phyloP scores from a whole-genome alignment of 1,140 invertebrate genomes.

The Nautilus pompilius region DNA sequence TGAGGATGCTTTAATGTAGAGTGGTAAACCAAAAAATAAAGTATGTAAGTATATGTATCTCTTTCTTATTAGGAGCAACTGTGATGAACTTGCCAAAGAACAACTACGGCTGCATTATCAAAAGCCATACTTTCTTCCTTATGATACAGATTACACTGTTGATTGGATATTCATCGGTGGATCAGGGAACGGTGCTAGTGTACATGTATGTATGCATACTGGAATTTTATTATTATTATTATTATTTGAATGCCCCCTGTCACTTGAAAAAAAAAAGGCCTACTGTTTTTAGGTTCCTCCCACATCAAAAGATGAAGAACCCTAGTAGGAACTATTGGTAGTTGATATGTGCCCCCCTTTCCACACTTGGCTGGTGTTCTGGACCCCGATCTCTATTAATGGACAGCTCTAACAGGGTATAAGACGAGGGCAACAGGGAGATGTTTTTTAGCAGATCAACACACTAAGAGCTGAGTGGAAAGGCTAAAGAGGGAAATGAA shows the following conservation, averaged over 20 bases:
- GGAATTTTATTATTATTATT: background rate
- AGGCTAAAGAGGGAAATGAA: no score
- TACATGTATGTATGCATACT: constrained; percentile 73
- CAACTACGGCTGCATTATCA: constrained; percentile 74
- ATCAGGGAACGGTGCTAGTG: constrained; percentile 81
- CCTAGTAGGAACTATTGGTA: background rate
- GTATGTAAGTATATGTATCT: no score
- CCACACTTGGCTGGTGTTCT: no score
- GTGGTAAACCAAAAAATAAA: no score
- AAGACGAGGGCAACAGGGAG: no score
- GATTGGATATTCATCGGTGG: constrained; percentile 97
- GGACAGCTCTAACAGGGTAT: no score
- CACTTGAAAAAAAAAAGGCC: background rate
- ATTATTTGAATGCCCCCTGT: background rate
- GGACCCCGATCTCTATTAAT: no score
- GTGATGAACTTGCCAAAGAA: constrained; percentile 72
- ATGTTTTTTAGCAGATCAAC: no score
- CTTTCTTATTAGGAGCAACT: constrained; percentile 74
- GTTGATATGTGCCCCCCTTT: background rate
- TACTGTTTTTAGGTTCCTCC: background rate
- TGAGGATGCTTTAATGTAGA: no score
- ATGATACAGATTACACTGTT: constrained; percentile 72
- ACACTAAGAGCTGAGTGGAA: no score
- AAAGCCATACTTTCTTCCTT: constrained; percentile 82
- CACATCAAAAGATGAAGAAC: no score